Conservation (phyloP, 2,888 invertebrate genomes). For the Laothoe populi region DNA sequence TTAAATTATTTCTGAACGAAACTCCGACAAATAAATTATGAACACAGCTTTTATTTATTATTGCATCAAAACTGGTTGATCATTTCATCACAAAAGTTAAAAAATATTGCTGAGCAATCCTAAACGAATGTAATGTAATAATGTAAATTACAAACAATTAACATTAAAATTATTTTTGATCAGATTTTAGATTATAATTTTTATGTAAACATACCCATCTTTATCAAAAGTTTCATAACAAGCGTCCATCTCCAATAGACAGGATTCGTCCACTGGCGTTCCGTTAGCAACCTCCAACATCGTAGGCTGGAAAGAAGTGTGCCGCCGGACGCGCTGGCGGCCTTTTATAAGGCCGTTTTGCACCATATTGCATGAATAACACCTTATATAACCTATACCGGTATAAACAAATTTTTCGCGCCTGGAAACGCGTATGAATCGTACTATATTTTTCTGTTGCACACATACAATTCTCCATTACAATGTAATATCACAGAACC, state of each 20-base stretch:
- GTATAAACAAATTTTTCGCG: slow-evolving; percentile 41
- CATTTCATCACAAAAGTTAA: too few relatives aligned
- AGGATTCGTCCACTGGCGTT: slow-evolving; percentile 77
- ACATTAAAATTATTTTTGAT: neutral
- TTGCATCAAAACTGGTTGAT: too few relatives aligned
- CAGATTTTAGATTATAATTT: slow-evolving; percentile 32
- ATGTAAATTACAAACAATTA: too few relatives aligned
- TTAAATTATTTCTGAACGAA: neutral
- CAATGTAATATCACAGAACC: neutral
- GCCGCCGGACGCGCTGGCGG: slow-evolving; percentile 56
- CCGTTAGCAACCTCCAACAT: slow-evolving; percentile 77
- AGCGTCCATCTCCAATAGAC: slow-evolving; percentile 92
- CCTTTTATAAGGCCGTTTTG: slow-evolving; percentile 71
- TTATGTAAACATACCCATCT: slow-evolving; percentile 88
- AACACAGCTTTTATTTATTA: slow-evolving; percentile 11
- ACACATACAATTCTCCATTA: neutral
- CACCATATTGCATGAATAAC: slow-evolving; percentile 62
- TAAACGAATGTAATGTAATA: too few relatives aligned
- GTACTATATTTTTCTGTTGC: neutral
- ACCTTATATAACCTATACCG: slow-evolving; percentile 53
- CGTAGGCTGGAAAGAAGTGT: slow-evolving; percentile 77
- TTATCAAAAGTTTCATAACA: slow-evolving; percentile 96
- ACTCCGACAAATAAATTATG: neutral
- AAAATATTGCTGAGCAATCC: too few relatives aligned
- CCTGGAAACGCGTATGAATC: neutral